Percentiles rank a stretch among this genome's conserved stretches.
Evolutionary conservation across 2,888 invertebrate genomes (phyloP).

Genomic region (Hirudinaria manillensis): DNA sequence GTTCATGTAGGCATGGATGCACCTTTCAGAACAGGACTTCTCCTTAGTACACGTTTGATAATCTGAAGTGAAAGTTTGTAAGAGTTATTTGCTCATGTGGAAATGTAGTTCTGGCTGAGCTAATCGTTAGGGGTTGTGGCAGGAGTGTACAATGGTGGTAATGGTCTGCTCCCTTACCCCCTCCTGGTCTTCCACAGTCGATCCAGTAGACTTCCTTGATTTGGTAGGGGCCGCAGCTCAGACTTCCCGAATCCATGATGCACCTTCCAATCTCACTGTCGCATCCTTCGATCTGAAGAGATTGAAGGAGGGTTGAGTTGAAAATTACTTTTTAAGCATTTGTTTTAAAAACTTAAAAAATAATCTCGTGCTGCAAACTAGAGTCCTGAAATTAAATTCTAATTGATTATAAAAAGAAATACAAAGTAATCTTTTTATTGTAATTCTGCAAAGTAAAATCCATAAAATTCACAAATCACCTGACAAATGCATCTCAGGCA

Average conservation of each 20-base stretch:
- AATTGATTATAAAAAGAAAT: no score
- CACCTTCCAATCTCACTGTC: slow-evolving; percentile 28
- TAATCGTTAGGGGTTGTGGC: background rate
- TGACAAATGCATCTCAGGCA: no score
- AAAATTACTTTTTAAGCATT: no score
- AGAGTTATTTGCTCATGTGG: background rate
- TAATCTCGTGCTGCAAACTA: no score
- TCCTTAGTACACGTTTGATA: slow-evolving; percentile 43
- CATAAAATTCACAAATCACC: no score
- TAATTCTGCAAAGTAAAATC: no score
- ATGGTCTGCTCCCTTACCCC: slow-evolving; percentile 38
- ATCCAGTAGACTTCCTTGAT: slow-evolving; percentile 49
- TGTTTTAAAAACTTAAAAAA: no score
- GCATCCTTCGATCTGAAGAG: slow-evolving; percentile 26
- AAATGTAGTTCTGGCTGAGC: background rate
- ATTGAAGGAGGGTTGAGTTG: background rate
- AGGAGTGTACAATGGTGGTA: background rate
- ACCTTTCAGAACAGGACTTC: slow-evolving; percentile 42
- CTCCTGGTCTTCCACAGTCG: slow-evolving; percentile 47
- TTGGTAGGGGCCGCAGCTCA: slow-evolving; percentile 47
- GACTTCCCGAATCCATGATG: slow-evolving; percentile 5
- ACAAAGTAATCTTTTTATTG: no score
- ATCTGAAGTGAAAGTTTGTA: slow-evolving; percentile 33
- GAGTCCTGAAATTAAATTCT: no score
- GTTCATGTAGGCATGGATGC: slow-evolving; percentile 43